Percentiles rank a stretch among this genome's conserved stretches.
phyloP scores from a whole-genome alignment of 1,140 invertebrate species.

The Hyles euphorbiae region DNA sequence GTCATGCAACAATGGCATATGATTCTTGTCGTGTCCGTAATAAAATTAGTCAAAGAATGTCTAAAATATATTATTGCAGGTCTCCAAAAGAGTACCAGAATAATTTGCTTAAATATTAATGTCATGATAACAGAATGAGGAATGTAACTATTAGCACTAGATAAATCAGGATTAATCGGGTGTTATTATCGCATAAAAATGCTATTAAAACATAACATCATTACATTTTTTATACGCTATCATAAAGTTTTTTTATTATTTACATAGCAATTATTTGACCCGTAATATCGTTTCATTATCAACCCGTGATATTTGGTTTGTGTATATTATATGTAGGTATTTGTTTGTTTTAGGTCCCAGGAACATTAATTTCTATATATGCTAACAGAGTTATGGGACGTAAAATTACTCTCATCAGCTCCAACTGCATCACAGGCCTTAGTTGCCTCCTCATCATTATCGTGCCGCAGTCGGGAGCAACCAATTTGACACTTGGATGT shows the following conservation, averaged over 20 bases:
- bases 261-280: conserved; percentile 6
- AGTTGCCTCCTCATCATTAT: conserved; percentile 78
- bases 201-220: neutral
- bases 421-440: conserved; percentile 79
- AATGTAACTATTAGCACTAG: too few species aligned
- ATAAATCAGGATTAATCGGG: too few species aligned
- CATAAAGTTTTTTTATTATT: neutral
- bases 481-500: conserved; percentile 74
- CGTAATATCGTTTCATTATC: neutral
- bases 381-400: conserved; percentile 80
- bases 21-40: too few species aligned
- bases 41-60: too few species aligned
- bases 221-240: conserved; percentile 1
- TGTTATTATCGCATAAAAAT: neutral
- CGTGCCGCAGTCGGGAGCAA: conserved; percentile 59
- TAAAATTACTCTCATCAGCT: conserved; percentile 78
- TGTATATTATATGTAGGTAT: conserved; percentile 18
- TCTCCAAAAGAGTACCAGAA: too few species aligned
- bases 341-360: conserved; percentile 77
- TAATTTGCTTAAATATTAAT: too few species aligned
- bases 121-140: too few species aligned
- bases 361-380: conserved; percentile 81
- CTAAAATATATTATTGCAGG: too few species aligned
- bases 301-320: too few species aligned
- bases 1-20: too few species aligned